These are phyloP conservation scores for Nudaria mundana DNA, from an alignment of 2,888 invertebrate genomes.

Conservation along the genomic window DNA sequence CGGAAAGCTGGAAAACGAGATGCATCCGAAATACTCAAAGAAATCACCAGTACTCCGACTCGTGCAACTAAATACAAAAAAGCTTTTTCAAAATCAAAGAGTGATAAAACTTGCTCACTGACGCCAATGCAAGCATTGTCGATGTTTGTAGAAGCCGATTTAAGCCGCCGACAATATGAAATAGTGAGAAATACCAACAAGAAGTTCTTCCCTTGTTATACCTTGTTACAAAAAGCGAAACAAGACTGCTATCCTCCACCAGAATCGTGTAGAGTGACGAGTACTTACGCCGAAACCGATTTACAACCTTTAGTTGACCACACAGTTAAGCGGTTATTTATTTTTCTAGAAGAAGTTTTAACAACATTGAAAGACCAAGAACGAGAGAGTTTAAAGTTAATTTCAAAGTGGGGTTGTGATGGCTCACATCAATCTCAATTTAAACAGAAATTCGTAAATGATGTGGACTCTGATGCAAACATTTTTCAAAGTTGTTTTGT, in stretches of 20 bases:
- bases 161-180: neutral
- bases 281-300: no score
- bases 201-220: neutral
- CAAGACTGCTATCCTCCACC: neutral
- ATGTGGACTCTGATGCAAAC: constrained; percentile 15
- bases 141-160: neutral
- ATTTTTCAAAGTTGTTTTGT: constrained; percentile 34
- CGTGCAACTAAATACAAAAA: constrained; percentile 3
- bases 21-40: constrained; percentile 2
- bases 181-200: neutral
- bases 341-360: neutral
- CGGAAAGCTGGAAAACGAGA: constrained; percentile 1
- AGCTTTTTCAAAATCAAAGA: no score
- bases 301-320: neutral
- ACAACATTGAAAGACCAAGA: no score
- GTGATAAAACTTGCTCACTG: neutral
- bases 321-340: neutral
- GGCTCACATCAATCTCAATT: constrained; percentile 24
- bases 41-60: constrained; percentile 2
- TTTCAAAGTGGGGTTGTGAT: constrained; percentile 30
- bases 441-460: constrained; percentile 19
- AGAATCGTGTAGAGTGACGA: neutral
- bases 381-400: no score
- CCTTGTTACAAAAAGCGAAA: neutral
- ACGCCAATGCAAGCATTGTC: neutral